phyloP scores from a whole-genome alignment of 53 echinoderm and acorn worm genomes.

The Astropecten irregularis region DNA sequence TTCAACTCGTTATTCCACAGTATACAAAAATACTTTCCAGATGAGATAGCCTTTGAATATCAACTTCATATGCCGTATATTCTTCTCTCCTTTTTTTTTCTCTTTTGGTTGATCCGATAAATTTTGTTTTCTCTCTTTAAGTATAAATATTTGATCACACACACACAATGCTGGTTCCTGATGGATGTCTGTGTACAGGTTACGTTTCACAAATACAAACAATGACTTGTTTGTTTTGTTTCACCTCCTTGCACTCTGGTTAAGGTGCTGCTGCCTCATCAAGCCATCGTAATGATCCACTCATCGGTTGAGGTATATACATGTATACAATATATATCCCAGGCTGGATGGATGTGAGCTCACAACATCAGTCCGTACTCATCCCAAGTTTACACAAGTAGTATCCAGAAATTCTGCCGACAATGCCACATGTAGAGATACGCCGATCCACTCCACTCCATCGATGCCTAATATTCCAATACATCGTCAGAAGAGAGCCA shows the following conservation, averaged over 20 bases:
- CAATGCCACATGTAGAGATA: not conserved
- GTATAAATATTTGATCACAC: conserved; percentile 19
- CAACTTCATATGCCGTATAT: too few species aligned
- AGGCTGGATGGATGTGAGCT: too few species aligned
- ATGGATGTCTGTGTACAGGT: too few species aligned
- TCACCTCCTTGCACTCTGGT: too few species aligned
- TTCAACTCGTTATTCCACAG: too few species aligned
- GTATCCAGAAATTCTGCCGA: not conserved
- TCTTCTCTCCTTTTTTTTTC: not conserved
- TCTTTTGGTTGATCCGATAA: too few species aligned
- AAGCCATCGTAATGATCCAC: conserved; percentile 34
- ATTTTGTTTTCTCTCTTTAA: not conserved
- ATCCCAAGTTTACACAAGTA: not conserved
- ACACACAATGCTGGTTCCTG: not conserved
- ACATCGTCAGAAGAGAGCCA: not conserved
- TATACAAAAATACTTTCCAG: conserved; percentile 6
- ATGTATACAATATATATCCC: too few species aligned
- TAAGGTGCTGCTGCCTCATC: too few species aligned
- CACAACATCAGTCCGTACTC: not conserved
- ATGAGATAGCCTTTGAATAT: not conserved
- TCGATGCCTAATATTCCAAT: conserved; percentile 15
- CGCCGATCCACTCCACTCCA: not conserved
- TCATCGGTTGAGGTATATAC: too few species aligned
- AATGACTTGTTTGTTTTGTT: too few species aligned
- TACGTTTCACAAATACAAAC: too few species aligned